Percentiles rank a stretch among this genome's conserved stretches.
Conservation (phyloP, 2,797 vertebrate genomes). For the Oophaga sylvatica region DNA sequence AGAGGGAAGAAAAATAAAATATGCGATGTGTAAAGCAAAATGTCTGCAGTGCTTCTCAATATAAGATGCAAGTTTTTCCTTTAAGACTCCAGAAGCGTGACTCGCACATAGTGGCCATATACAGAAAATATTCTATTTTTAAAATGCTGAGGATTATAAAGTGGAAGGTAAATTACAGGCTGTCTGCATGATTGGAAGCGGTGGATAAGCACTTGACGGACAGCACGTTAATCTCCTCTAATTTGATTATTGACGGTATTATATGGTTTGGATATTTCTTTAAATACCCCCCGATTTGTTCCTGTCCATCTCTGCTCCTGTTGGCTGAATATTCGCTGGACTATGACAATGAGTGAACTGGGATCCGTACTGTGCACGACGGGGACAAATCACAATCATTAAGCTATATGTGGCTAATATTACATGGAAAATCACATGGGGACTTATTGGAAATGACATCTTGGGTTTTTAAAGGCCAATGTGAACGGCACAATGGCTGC, state of each 20-base stretch:
- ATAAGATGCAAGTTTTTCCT: background rate
- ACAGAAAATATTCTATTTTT: background rate
- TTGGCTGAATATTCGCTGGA: background rate
- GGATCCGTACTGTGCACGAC: background rate
- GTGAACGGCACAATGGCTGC: no score
- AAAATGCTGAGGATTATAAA: background rate
- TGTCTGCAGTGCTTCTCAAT: background rate
- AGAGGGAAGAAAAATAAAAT: background rate
- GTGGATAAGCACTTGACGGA: background rate
- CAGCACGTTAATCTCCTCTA: background rate
- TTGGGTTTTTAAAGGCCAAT: background rate
- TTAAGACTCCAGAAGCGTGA: background rate
- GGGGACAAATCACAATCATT: constrained; percentile 21
- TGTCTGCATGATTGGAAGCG: background rate
- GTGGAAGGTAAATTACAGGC: constrained; percentile 19
- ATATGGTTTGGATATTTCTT: constrained; percentile 25
- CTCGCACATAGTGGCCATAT: background rate
- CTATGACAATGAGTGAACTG: background rate
- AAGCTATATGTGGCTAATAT: constrained; percentile 14
- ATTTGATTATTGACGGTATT: constrained; percentile 31
- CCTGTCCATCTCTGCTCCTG: background rate
- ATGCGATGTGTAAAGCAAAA: background rate
- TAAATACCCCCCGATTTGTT: background rate
- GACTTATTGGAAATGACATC: no score
- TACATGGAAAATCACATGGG: background rate